phyloP scores from a whole-genome alignment of 2,888 invertebrate genomes.

The Elmis aenea region DNA sequence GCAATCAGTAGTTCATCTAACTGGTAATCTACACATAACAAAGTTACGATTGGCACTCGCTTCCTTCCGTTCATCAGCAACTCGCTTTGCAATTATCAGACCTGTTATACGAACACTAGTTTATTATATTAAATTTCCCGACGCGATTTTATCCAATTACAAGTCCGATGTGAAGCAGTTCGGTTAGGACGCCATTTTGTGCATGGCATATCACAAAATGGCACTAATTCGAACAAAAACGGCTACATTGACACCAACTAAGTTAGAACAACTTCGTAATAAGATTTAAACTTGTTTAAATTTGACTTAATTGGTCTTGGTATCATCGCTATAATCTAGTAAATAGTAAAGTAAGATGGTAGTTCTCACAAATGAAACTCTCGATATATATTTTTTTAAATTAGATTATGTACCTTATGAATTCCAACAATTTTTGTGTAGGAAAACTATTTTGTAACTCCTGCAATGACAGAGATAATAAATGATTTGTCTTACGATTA shows the following conservation, averaged over 20 bases:
- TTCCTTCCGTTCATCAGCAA: constrained; percentile 46
- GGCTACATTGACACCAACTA: constrained; percentile 17
- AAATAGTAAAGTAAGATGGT: no score
- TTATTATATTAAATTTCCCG: constrained; percentile 37
- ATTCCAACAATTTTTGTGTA: no score
- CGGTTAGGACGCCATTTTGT: constrained; percentile 4
- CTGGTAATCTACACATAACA: constrained; percentile 37
- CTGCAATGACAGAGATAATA: no score
- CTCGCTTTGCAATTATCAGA: constrained; percentile 35
- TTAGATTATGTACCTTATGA: no score
- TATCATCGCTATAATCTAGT: no score
- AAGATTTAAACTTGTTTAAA: constrained; percentile 17
- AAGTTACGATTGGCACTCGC: constrained; percentile 32
- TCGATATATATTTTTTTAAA: no score
- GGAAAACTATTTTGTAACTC: no score
- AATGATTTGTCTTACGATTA: no score
- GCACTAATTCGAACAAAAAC: constrained; percentile 17
- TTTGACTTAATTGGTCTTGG: no score
- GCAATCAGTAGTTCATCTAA: constrained; percentile 37
- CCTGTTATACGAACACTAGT: constrained; percentile 35
- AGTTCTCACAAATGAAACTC: no score
- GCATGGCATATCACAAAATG: constrained; percentile 20
- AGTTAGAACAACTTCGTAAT: constrained; percentile 19
- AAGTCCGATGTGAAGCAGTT: constrained; percentile 27
- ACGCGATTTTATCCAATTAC: constrained; percentile 34